phyloP scores from a whole-genome alignment of 2,888 invertebrate species.

The Pherbina coryleti region DNA sequence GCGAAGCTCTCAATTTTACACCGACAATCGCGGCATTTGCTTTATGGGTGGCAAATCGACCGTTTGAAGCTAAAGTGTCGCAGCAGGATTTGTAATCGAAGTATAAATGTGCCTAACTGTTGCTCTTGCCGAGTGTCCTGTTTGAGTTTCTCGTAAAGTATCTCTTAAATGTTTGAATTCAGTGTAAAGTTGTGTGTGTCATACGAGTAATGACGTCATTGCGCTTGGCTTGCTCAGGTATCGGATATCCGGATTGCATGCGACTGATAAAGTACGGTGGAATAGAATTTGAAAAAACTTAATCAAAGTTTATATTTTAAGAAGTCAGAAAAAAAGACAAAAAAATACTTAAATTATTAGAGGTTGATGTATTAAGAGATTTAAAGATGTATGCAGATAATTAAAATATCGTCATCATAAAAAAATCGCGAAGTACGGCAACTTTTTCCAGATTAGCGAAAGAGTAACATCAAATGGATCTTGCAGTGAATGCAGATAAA shows the following conservation, averaged over 20 bases:
- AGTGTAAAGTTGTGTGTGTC: not conserved
- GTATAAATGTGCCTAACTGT: conserved; percentile 26
- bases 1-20: not conserved
- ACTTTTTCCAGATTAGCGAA: too few species aligned
- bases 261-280: not conserved
- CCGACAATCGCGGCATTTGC: not conserved
- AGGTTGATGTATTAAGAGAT: too few species aligned
- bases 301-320: too few species aligned
- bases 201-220: conserved; percentile 24
- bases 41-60: not conserved
- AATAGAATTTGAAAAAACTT: not conserved
- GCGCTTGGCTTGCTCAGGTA: not conserved
- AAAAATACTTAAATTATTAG: too few species aligned
- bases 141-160: not conserved
- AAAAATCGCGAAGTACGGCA: too few species aligned
- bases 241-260: conserved; percentile 12
- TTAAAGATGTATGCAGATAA: too few species aligned
- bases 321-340: too few species aligned
- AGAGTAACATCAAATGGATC: too few species aligned
- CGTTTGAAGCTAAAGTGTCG: not conserved
- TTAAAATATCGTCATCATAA: too few species aligned
- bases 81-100: not conserved
- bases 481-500: too few species aligned
- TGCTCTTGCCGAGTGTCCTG: conserved; percentile 30
- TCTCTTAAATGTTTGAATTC: not conserved